These are phyloP conservation scores for Sus cebifrons DNA, from an alignment of 2,797 vertebrate species.

Conservation along the genomic window DNA sequence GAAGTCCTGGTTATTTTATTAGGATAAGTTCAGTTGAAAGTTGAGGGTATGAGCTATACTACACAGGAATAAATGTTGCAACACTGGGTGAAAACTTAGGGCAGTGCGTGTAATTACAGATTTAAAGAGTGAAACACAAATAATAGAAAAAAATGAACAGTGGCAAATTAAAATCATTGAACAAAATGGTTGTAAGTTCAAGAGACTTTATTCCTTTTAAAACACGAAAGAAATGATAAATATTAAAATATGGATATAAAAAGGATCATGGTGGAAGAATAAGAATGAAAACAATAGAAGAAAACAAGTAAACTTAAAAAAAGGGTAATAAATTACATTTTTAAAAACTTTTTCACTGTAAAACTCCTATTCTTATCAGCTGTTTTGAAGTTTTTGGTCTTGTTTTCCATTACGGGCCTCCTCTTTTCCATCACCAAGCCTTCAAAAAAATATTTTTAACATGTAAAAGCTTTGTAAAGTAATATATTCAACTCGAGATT, in stretches of 20 bases:
- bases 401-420: neutral
- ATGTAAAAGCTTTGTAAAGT: neutral
- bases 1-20: constrained; percentile 18
- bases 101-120: neutral
- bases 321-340: neutral
- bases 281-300: neutral
- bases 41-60: neutral
- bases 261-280: neutral
- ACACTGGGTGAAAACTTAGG: neutral
- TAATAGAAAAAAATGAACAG: neutral
- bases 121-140: neutral
- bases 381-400: neutral
- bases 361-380: neutral
- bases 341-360: neutral
- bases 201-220: neutral
- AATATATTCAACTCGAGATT: neutral
- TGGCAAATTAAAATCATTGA: neutral
- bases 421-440: neutral
- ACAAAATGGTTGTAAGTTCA: neutral
- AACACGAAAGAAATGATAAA: neutral
- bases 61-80: neutral
- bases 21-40: neutral
- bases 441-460: neutral
- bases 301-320: neutral
- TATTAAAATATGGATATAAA: neutral